Evolutionary conservation across 1,140 invertebrate species (phyloP).

Genomic region (Drosophila ficusphila): DNA sequence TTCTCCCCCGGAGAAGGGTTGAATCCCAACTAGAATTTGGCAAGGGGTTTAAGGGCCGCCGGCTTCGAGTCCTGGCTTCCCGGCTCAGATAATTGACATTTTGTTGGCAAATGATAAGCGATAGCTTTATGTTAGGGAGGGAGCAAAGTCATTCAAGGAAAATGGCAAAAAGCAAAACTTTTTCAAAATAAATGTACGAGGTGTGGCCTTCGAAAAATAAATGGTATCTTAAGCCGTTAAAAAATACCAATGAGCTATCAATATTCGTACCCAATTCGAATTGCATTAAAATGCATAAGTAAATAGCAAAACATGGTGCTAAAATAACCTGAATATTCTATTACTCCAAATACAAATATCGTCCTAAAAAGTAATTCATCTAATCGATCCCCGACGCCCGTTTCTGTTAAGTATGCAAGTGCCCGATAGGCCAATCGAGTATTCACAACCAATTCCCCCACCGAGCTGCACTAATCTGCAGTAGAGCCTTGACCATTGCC

Average conservation of each 20-base stretch:
- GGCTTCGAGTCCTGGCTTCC: not conserved
- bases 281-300: not conserved
- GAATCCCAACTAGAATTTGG: constrained; percentile 7
- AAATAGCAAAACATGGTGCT: not conserved
- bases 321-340: no score
- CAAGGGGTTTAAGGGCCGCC: not conserved
- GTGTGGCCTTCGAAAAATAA: no score
- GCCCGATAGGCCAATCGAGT: constrained; percentile 1
- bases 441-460: not conserved
- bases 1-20: constrained; percentile 10
- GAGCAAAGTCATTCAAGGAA: no score
- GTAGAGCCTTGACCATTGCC: constrained; percentile 4
- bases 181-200: no score
- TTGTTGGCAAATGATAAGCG: constrained; percentile 19
- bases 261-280: not conserved
- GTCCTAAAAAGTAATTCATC: not conserved
- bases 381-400: not conserved
- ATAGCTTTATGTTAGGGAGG: constrained; percentile 5
- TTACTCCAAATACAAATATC: not conserved
- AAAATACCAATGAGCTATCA: no score
- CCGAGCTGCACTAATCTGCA: constrained; percentile 26
- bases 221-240: no score
- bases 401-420: constrained; percentile 2
- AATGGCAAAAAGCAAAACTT: no score
- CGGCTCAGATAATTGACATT: constrained; percentile 44